These are phyloP conservation scores for Nesogale talazaci DNA, from an alignment of 2,113 vertebrate genomes.

Conservation along the genomic window DNA sequence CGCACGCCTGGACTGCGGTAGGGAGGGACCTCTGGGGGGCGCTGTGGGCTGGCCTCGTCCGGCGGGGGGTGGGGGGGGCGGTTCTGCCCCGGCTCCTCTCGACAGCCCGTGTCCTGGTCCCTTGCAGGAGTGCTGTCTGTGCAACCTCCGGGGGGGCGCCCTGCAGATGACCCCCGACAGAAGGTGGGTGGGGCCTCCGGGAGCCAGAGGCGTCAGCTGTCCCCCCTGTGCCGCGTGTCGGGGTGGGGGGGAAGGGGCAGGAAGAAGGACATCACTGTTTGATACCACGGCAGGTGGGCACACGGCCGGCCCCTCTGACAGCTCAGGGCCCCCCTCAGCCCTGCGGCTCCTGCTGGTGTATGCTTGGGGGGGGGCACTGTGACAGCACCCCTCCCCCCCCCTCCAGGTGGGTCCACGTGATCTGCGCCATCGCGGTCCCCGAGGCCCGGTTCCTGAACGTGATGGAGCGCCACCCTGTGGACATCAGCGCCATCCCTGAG, in stretches of 20 bases:
- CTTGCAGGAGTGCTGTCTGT: slow-evolving; percentile 95
- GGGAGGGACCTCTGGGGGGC: not conserved
- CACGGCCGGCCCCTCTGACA: not conserved
- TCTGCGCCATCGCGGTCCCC: slow-evolving; percentile 95
- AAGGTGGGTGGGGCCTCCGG: slow-evolving; percentile 84
- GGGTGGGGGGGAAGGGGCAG: not conserved
- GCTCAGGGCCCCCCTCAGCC: too few species aligned
- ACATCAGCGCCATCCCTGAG: slow-evolving; percentile 93
- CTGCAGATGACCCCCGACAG: slow-evolving; percentile 94
- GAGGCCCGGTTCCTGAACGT: slow-evolving; percentile 94
- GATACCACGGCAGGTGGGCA: too few species aligned
- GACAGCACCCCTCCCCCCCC: too few species aligned
- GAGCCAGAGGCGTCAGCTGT: not conserved
- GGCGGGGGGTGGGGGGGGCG: too few species aligned
- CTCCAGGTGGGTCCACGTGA: slow-evolving; percentile 95
- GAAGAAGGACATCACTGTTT: not conserved
- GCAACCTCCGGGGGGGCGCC: slow-evolving; percentile 96
- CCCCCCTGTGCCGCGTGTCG: not conserved
- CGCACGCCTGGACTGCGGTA: slow-evolving; percentile 92
- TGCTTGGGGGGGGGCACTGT: not conserved
- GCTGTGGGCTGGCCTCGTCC: too few species aligned
- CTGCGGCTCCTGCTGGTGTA: too few species aligned
- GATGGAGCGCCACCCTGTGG: slow-evolving; percentile 94
- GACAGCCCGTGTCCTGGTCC: not conserved
- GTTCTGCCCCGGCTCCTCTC: not conserved